Percentiles rank a stretch among this genome's conserved stretches.
These are phyloP conservation scores for Lytechinus variegatus DNA, from an alignment of 35 echinoderm and acorn worm species.

Conservation along the genomic window DNA sequence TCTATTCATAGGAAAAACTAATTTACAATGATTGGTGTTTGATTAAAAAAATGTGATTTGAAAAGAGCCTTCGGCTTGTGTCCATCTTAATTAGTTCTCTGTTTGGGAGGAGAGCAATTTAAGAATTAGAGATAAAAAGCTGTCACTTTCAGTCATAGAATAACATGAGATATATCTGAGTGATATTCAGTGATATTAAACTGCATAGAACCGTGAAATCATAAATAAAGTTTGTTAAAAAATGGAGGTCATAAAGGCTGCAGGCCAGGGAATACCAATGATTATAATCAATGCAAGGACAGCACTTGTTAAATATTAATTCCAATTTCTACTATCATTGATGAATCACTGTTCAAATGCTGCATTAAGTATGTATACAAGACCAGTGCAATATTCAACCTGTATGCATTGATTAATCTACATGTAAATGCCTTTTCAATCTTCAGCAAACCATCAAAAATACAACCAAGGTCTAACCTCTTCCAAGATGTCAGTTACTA, in stretches of 20 bases:
- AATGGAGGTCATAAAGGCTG: neutral
- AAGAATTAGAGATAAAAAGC: neutral
- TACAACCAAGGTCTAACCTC: too few species aligned
- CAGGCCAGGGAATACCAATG: neutral
- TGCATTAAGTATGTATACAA: neutral
- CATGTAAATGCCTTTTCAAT: too few species aligned
- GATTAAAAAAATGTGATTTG: neutral
- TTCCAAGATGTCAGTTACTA: too few species aligned
- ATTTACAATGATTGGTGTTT: slow-evolving; percentile 13
- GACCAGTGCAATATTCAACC: neutral
- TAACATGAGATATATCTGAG: neutral
- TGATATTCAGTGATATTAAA: neutral
- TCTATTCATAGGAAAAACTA: neutral
- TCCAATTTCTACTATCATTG: neutral
- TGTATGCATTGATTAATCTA: neutral
- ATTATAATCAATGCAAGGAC: neutral
- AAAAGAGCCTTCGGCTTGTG: neutral
- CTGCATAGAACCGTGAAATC: neutral
- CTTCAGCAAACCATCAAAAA: neutral
- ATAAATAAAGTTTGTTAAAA: neutral
- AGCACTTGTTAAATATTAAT: neutral
- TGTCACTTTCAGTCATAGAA: neutral
- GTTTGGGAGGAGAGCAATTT: neutral
- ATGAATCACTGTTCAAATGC: neutral
- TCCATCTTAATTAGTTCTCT: neutral